Conservation (phyloP, 2,888 invertebrate genomes). For the Marasmarcha lunaedactyla region DNA sequence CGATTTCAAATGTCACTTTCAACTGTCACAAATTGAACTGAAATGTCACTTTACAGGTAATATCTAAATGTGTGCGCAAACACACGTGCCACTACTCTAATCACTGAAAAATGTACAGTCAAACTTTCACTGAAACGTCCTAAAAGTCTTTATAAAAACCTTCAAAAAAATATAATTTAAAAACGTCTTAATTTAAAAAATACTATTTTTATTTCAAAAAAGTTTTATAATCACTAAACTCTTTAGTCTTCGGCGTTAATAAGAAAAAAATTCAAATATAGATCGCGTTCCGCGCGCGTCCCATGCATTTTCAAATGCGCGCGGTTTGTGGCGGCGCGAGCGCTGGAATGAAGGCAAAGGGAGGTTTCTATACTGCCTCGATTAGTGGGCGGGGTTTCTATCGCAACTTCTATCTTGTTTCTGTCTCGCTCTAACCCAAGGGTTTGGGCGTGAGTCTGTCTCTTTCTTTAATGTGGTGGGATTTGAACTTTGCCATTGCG, state of each 20-base stretch:
- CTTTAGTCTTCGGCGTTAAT: no score
- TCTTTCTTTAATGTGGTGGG: slow-evolving; percentile 46
- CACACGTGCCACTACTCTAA: slow-evolving; percentile 18
- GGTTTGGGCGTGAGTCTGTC: slow-evolving; percentile 19
- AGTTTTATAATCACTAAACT: no score
- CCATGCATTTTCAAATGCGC: slow-evolving; percentile 31
- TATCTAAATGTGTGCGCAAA: slow-evolving; percentile 51
- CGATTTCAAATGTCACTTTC: slow-evolving; percentile 35
- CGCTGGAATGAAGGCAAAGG: slow-evolving; percentile 65
- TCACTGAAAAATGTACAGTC: slow-evolving; percentile 7
- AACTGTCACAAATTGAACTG: slow-evolving; percentile 41
- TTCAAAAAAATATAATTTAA: no score
- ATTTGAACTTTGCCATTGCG: slow-evolving; percentile 64
- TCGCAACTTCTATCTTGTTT: slow-evolving; percentile 54
- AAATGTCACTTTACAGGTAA: slow-evolving; percentile 24
- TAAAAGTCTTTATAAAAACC: no score
- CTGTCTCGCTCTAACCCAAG: slow-evolving; percentile 29
- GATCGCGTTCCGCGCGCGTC: slow-evolving; percentile 24
- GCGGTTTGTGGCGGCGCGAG: slow-evolving; percentile 56
- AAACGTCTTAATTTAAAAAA: no score
- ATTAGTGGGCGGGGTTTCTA: slow-evolving; percentile 53
- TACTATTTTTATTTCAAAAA: no score
- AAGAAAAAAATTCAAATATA: slow-evolving; percentile 7
- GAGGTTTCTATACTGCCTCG: slow-evolving; percentile 45
- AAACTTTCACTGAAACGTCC: neutral